These are phyloP conservation scores for Psittacula derbiana DNA, from an alignment of 2,797 vertebrate species.

Conservation along the genomic window DNA sequence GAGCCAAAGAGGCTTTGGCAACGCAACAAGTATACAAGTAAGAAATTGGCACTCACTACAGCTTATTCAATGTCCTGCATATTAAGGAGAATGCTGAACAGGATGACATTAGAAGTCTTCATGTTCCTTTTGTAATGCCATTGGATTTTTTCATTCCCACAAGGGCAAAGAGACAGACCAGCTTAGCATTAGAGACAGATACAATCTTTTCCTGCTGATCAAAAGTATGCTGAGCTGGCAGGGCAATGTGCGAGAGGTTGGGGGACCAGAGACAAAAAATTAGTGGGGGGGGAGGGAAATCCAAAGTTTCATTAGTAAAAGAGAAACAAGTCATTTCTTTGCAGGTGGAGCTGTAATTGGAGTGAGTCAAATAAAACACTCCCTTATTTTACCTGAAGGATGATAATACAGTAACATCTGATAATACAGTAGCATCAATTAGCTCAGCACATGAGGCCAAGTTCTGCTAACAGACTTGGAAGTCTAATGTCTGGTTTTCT, in stretches of 20 bases:
- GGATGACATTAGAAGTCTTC: background rate
- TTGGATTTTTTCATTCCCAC: conserved; percentile 18
- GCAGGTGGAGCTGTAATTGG: background rate
- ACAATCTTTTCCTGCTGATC: background rate
- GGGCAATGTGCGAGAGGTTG: background rate
- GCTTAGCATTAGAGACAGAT: background rate
- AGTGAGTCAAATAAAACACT: background rate
- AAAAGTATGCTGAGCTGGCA: conserved; percentile 14
- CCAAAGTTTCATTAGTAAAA: background rate
- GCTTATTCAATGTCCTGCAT: conserved; percentile 38
- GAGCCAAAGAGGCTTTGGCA: conserved; percentile 61
- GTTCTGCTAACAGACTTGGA: background rate
- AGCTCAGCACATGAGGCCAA: background rate
- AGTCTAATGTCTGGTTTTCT: background rate
- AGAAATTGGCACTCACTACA: background rate
- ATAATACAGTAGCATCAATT: background rate
- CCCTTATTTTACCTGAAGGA: background rate
- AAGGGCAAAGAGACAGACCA: background rate
- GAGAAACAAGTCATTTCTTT: background rate
- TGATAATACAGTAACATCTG: background rate
- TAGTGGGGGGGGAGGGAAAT: background rate
- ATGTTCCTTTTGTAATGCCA: conserved; percentile 1
- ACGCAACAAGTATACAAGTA: conserved; percentile 14
- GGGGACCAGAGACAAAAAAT: background rate
- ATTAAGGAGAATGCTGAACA: conserved; percentile 10